Evolutionary conservation across 2,888 invertebrate species (phyloP).

Genomic region (Parelbella ahira): DNA sequence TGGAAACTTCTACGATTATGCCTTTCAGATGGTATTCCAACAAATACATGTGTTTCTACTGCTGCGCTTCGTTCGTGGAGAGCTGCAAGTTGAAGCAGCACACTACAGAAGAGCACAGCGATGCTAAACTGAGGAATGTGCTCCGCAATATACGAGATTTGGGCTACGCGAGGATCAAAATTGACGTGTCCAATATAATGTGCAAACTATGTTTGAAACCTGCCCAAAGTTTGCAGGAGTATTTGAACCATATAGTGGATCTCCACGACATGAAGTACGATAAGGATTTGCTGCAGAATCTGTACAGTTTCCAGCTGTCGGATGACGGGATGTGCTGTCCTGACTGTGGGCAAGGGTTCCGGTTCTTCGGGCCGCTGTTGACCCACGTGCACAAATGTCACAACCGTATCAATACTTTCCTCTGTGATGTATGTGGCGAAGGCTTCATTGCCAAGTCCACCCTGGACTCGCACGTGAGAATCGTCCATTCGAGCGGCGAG

Average conservation of each 20-base stretch:
- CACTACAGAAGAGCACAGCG: conserved; percentile 38
- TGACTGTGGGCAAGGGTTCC: conserved; percentile 45
- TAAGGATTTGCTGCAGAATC: conserved; percentile 29
- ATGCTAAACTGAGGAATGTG: conserved; percentile 37
- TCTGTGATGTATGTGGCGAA: conserved; percentile 58
- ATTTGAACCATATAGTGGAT: conserved; percentile 37
- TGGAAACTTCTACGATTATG: conserved; percentile 40
- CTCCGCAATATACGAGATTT: conserved; percentile 28
- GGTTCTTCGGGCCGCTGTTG: conserved; percentile 47
- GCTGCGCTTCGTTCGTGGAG: conserved; percentile 36
- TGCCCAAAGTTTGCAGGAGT: conserved; percentile 36
- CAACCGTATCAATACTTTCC: conserved; percentile 34
- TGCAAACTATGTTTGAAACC: conserved; percentile 44
- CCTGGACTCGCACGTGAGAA: conserved; percentile 49
- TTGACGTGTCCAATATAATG: conserved; percentile 44
- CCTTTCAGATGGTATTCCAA: conserved; percentile 43
- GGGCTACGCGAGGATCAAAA: conserved; percentile 38
- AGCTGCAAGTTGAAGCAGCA: conserved; percentile 38
- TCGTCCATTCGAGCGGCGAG: conserved; percentile 39
- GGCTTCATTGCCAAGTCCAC: conserved; percentile 50
- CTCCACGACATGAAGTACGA: conserved; percentile 36
- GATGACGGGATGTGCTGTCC: conserved; percentile 46
- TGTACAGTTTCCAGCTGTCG: conserved; percentile 42
- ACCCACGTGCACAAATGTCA: conserved; percentile 45
- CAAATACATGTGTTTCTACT: conserved; percentile 45